Evolutionary conservation across 2,888 invertebrate species (phyloP).

Genomic region (Cantharis flavilabris): DNA sequence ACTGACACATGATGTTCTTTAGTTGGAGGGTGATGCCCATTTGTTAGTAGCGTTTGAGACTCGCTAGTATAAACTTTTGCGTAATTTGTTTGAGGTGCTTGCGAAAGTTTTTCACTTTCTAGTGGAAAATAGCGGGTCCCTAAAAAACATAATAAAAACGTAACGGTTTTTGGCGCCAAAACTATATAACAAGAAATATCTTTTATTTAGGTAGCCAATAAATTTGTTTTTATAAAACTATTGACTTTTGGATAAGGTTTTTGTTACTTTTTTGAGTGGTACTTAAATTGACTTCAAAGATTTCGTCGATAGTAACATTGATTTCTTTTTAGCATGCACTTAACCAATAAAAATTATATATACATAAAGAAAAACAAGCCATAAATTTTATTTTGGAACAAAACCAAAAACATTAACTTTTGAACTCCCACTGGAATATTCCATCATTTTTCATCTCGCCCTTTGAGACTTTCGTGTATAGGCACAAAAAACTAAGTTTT

Average conservation of each 20-base stretch:
- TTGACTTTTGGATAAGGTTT: not conserved
- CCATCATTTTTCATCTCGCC: not conserved
- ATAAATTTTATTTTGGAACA: not conserved
- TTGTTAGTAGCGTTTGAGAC: slow-evolving; percentile 19
- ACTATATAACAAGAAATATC: not conserved
- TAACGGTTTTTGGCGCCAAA: not conserved
- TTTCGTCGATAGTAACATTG: not conserved
- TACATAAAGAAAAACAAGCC: not conserved
- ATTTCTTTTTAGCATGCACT: not conserved
- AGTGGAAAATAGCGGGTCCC: slow-evolving; percentile 38
- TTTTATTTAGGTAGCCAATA: not conserved
- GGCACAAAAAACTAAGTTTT: not conserved
- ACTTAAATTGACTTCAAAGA: not conserved
- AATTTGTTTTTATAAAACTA: not conserved
- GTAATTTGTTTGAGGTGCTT: slow-evolving; percentile 30
- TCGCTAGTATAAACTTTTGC: slow-evolving; percentile 18
- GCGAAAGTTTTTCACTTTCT: slow-evolving; percentile 29
- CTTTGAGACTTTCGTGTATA: not conserved
- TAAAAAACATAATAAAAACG: slow-evolving; percentile 8
- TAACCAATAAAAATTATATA: not conserved
- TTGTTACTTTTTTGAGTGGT: not conserved
- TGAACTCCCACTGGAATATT: not conserved
- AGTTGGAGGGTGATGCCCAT: slow-evolving; percentile 28
- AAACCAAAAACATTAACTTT: not conserved
- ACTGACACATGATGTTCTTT: slow-evolving; percentile 32